phyloP scores from a whole-genome alignment of 1,140 invertebrate genomes.

The Dinoponera quadriceps region DNA sequence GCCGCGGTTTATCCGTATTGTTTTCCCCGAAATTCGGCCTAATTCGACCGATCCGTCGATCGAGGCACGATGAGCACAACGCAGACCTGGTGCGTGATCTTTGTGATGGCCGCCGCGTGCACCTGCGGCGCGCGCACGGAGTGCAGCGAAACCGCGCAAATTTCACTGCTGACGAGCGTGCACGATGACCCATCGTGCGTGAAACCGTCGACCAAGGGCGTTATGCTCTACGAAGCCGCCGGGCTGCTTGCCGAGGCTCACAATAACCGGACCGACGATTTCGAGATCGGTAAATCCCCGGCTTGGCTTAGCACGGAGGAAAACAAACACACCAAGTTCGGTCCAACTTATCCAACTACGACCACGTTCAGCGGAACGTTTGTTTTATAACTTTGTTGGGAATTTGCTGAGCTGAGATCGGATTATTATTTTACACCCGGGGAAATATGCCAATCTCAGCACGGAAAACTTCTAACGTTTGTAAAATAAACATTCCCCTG shows the following conservation, averaged over 20 bases:
- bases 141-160: conserved; percentile 75
- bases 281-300: conserved; percentile 76
- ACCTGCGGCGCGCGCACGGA: conserved; percentile 80
- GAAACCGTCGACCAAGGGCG: conserved; percentile 78
- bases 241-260: conserved; percentile 78
- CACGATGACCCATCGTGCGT: conserved; percentile 80
- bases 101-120: conserved; percentile 77
- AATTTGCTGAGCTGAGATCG: too few relatives aligned
- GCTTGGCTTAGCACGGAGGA: too few relatives aligned
- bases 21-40: background rate
- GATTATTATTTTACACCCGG: too few relatives aligned
- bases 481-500: too few relatives aligned
- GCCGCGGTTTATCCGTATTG: background rate
- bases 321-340: too few relatives aligned
- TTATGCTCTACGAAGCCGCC: conserved; percentile 81
- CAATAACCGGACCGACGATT: conserved; percentile 78
- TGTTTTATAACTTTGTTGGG: too few relatives aligned
- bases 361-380: too few relatives aligned
- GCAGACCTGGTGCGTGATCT: conserved; percentile 66
- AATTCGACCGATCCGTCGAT: background rate
- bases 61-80: conserved; percentile 24
- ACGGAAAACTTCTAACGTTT: too few relatives aligned
- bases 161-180: conserved; percentile 78
- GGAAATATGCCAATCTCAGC: too few relatives aligned
- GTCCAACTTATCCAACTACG: too few relatives aligned